A percentile compares a stretch with the other conserved stretches of the same genome.
Conservation (phyloP, 2,113 vertebrate species). For the Rutilus rutilus region DNA sequence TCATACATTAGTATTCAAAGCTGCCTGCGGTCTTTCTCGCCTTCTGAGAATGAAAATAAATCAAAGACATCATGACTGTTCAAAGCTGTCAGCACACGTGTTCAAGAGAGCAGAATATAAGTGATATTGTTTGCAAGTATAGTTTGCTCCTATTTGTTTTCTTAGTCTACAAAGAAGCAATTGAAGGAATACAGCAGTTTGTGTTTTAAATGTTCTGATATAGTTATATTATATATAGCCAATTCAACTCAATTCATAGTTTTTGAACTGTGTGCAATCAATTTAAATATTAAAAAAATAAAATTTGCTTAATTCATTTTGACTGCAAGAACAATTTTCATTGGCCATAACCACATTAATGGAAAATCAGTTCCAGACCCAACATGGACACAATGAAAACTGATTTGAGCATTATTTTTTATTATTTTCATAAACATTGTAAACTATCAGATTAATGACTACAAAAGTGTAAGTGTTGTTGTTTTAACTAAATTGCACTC, state of each 20-base stretch:
- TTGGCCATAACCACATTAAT: neutral
- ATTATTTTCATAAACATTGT: too few relatives aligned
- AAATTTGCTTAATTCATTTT: neutral
- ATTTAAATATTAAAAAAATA: neutral
- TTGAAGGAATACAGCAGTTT: neutral
- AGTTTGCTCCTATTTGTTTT: neutral
- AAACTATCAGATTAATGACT: too few relatives aligned
- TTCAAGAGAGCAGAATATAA: constrained; percentile 32
- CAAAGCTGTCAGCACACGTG: neutral
- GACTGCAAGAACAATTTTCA: neutral
- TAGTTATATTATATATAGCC: too few relatives aligned
- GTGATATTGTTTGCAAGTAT: neutral
- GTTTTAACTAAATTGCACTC: neutral
- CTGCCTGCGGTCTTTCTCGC: constrained; percentile 2
- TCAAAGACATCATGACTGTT: constrained; percentile 31
- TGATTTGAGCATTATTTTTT: neutral
- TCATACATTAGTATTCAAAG: constrained; percentile 33
- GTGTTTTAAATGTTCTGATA: neutral
- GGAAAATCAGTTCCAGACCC: neutral
- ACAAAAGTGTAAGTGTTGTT: neutral
- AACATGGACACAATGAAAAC: neutral
- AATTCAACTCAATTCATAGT: neutral
- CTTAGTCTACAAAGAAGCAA: neutral
- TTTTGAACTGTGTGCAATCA: neutral
- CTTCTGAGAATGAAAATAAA: constrained; percentile 39